Conservation (phyloP, 2,797 vertebrate genomes). For the Heteromormyrus szaboi region DNA sequence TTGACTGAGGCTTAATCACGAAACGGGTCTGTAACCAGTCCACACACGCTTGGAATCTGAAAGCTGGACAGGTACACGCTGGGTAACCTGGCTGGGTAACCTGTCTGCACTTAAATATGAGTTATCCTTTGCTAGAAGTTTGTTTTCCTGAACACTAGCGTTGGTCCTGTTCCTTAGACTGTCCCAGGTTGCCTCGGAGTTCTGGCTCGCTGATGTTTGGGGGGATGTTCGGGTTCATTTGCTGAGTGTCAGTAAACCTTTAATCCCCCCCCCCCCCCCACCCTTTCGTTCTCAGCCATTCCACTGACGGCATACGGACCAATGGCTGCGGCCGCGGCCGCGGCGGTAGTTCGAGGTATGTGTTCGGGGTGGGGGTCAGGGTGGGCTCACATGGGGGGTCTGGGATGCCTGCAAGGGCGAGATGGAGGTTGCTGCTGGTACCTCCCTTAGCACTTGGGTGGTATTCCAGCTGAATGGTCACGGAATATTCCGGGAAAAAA, state of each 20-base stretch:
- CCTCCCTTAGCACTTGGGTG: background rate
- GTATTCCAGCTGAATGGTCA: background rate
- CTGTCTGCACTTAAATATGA: background rate
- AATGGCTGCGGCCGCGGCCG: slow-evolving; percentile 83
- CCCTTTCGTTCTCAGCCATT: slow-evolving; percentile 68
- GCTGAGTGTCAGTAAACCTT: background rate
- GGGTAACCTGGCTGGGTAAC: background rate
- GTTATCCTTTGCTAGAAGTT: background rate
- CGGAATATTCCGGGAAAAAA: background rate
- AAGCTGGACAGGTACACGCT: background rate
- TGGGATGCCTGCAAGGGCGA: background rate
- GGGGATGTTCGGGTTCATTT: background rate
- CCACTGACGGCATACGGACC: slow-evolving; percentile 93
- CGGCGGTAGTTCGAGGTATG: slow-evolving; percentile 83
- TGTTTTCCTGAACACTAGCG: background rate
- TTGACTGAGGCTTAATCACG: background rate
- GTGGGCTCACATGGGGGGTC: background rate
- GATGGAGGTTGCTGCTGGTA: background rate
- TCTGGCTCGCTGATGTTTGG: background rate
- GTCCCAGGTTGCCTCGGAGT: background rate
- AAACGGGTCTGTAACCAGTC: background rate
- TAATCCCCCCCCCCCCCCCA: background rate
- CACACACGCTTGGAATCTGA: background rate
- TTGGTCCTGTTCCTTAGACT: background rate
- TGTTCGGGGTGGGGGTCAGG: background rate